Percentiles rank a stretch among this genome's conserved stretches.
These are phyloP conservation scores for Pyrgus malvae DNA, from an alignment of 2,888 invertebrate genomes.

Conservation along the genomic window DNA sequence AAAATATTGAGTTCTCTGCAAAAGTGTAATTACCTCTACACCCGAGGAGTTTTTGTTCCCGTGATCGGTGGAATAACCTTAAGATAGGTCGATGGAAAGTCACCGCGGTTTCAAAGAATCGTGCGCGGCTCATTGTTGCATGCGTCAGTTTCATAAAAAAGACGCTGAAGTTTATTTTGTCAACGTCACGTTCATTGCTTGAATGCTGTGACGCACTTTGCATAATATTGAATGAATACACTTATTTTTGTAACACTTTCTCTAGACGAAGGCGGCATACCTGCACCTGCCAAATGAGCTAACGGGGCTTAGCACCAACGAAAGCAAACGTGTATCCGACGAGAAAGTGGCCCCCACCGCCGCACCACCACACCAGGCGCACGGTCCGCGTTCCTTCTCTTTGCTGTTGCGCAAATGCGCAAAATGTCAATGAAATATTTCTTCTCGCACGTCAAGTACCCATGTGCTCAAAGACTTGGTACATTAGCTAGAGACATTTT, in stretches of 20 bases:
- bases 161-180: conserved; percentile 4
- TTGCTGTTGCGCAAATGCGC: conserved; percentile 73
- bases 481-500: too few species aligned
- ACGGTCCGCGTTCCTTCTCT: conserved; percentile 59
- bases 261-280: conserved; percentile 56
- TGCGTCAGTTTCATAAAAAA: conserved; percentile 20
- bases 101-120: conserved; percentile 40
- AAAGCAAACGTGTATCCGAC: conserved; percentile 75
- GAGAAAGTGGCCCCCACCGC: conserved; percentile 69
- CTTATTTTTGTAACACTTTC: conserved; percentile 72
- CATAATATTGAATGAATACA: conserved; percentile 60
- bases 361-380: background rate
- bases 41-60: conserved; percentile 62
- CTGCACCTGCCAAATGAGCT: conserved; percentile 78
- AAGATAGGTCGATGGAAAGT: conserved; percentile 73
- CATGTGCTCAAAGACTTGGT: background rate
- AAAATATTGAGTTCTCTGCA: conserved; percentile 33
- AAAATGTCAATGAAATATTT: conserved; percentile 38
- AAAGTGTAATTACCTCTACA: conserved; percentile 46
- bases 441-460: background rate
- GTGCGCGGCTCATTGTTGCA: conserved; percentile 19
- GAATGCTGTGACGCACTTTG: conserved; percentile 50
- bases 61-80: conserved; percentile 66
- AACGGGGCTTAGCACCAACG: conserved; percentile 71
- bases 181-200: conserved; percentile 19